Percentiles rank a stretch among this genome's conserved stretches.
These are phyloP conservation scores for Tautogolabrus adspersus DNA, from an alignment of 2,113 vertebrate genomes.

Conservation along the genomic window DNA sequence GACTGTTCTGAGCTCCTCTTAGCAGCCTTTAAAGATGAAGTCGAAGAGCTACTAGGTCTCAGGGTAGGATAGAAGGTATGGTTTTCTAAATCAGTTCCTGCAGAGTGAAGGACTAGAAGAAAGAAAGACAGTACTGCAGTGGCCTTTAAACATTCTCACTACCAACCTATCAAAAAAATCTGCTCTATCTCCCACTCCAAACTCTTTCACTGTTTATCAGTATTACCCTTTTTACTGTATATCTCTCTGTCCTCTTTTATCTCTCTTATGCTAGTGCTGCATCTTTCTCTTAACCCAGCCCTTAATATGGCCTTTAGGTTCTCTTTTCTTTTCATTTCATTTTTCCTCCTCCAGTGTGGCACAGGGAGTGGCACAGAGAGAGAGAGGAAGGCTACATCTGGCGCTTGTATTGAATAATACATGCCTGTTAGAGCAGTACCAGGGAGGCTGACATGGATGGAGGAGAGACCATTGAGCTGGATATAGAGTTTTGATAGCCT, in stretches of 20 bases:
- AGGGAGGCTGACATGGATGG: conserved; percentile 52
- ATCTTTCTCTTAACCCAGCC: not conserved
- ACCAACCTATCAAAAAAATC: no score
- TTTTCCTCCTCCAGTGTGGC: not conserved
- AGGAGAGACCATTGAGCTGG: conserved; percentile 52
- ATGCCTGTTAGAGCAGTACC: conserved; percentile 37
- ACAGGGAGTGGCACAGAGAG: conserved; percentile 1
- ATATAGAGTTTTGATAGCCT: conserved; percentile 59
- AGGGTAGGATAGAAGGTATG: not conserved
- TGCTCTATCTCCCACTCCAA: no score
- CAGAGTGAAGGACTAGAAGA: not conserved
- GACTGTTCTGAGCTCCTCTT: not conserved
- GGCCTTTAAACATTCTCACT: not conserved
- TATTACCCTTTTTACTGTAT: no score
- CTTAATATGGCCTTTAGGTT: not conserved
- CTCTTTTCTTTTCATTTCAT: conserved; percentile 1
- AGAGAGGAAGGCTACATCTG: conserved; percentile 32
- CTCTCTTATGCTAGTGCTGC: not conserved
- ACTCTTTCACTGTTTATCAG: no score
- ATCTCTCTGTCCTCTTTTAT: no score
- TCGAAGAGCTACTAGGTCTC: no score
- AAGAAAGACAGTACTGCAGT: conserved; percentile 5
- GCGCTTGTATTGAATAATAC: conserved; percentile 66
- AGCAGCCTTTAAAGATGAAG: not conserved
- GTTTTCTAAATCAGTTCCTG: conserved; percentile 1